Percentiles rank a stretch among this genome's conserved stretches.
Evolutionary conservation across 2,888 invertebrate species (phyloP).

Genomic region (Mythimna pallens): DNA sequence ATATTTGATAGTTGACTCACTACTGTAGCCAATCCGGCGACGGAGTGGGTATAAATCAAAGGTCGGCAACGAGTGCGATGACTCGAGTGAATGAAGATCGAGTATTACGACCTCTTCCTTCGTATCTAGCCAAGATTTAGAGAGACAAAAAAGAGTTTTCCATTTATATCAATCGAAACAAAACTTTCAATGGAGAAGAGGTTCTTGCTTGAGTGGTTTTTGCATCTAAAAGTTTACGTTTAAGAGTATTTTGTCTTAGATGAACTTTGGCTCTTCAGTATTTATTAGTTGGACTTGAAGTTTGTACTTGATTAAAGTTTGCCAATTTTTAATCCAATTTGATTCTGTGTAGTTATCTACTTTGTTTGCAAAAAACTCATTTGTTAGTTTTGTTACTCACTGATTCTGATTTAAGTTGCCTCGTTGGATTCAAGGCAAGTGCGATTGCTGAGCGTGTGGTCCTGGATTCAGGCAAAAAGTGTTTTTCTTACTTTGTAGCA

Average conservation of each 20-base stretch:
- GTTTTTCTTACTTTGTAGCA: too few species aligned
- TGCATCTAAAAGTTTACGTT: conserved; percentile 22
- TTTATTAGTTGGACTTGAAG: conserved; percentile 23
- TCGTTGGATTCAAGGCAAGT: too few species aligned
- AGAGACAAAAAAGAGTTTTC: conserved; percentile 55
- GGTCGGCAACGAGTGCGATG: conserved; percentile 69
- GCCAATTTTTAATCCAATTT: background rate
- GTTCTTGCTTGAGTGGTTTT: conserved; percentile 32
- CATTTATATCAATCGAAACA: conserved; percentile 62
- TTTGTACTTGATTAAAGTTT: conserved; percentile 11
- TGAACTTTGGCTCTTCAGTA: conserved; percentile 4
- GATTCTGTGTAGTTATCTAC: background rate
- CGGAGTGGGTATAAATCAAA: conserved; percentile 73
- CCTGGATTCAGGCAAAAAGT: too few species aligned
- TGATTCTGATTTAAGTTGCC: background rate
- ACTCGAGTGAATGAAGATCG: conserved; percentile 70
- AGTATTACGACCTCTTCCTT: conserved; percentile 61
- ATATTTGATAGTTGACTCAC: conserved; percentile 38
- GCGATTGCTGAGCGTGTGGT: too few species aligned
- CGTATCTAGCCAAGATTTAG: conserved; percentile 53
- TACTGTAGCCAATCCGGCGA: conserved; percentile 52
- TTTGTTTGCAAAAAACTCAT: background rate
- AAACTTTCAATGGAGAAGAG: conserved; percentile 37
- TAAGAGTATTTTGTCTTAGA: conserved; percentile 23
- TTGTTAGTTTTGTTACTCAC: background rate